Evolutionary conservation across 2,888 invertebrate genomes (phyloP), one percentile per base, ranked within the genome.

Genomic region (Eristalinus aeneus): DNA sequence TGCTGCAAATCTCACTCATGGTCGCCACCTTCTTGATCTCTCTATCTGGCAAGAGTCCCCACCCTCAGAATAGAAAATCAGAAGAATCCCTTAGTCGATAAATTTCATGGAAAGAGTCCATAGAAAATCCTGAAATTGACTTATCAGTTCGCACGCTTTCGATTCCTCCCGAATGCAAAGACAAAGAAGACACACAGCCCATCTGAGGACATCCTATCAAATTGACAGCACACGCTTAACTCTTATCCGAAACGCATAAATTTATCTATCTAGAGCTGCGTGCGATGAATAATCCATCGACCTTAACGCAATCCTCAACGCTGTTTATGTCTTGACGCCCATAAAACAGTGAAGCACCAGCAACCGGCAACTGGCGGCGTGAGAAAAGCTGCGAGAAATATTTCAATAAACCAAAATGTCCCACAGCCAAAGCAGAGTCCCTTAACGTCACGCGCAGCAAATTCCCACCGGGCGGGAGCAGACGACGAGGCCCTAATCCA

Each of bases 391-490:
- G n/a, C n/a, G n/a, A 34, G 32, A 16, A 46, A 20, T 46, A 6
- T 36, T 64, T 68, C 68, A 68, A 68, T 68, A 68, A 68, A 34
- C 68, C 68, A 68, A 68, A 68, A 23, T 34, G 68, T 68, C 56
- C 23, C 54, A 22, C n/a, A 56, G 56, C 34, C 34, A 56, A 22
- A 68, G 68, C 32, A 56, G 20, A 39, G n/a, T 39, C 56, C 39
- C 39, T 64, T 31, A 16, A 31, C 20, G 53, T 20, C 53, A 36
- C 63, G 32, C 53, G 31, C 53, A 67, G 31, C 9, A 8, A n/a
- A 12, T 60, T 27, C 27, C 31, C 27, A n/a, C 10, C 23, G 31
- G n/a, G 31, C 12, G 27, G n/a, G 16, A 31, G 10, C 22, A n/a
- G 16, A 27, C 46, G 46, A 56, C 56, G 36, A 32, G 22, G 10